Evolutionary conservation across 2,888 invertebrate species (phyloP), one percentile per base, ranked within the genome.

Genomic region (Troides helena): DNA sequence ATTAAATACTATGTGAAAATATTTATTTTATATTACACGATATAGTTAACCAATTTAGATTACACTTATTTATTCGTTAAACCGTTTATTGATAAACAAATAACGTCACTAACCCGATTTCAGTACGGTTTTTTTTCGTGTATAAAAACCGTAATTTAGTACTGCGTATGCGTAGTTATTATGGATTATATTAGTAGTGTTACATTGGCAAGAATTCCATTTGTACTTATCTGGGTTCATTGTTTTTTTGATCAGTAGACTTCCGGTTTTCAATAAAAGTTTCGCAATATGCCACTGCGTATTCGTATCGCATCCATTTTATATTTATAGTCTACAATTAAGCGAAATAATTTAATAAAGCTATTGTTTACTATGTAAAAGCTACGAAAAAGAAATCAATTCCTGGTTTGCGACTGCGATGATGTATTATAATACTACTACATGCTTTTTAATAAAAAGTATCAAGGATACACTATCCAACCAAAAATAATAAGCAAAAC

Each of bases 191-290:
- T 23, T 62, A 58, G 71, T 74, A 76, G 79, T 59, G 72, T 76
- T 85, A 84, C 74, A 77, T 79, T 84, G 86, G 86, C 86, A 85
- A 86, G 84, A 86, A 78, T 82, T 74, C 75, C 83, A 81, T 87
- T 87, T 87, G 87, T 86, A 86, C 86, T 86, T 74, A 73, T 77
- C 81, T 82, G 80, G 80, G 72, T 67, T 75, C 70, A 74, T 74
- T 77, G 76, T n/a, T 23, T 23, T 53, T 53, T 18, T 53, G 6
- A n/a, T 18, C n/a, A 53, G 5, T n/a, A 7, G 7, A 53, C 53
- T 53, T 53, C 14, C 46, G 46, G 46, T 12, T 46, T 46, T 46
- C 46, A 12, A 46, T 18, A n/a, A 53, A n/a, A 4, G 6, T 6
- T 7, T 2, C 0, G 1, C 53, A 7, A 53, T n/a, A 6, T 5